A percentile compares a stretch with the other conserved stretches of the same genome.
Conservation (phyloP, 1,140 invertebrate genomes). For the Heliconius eleuchia region DNA sequence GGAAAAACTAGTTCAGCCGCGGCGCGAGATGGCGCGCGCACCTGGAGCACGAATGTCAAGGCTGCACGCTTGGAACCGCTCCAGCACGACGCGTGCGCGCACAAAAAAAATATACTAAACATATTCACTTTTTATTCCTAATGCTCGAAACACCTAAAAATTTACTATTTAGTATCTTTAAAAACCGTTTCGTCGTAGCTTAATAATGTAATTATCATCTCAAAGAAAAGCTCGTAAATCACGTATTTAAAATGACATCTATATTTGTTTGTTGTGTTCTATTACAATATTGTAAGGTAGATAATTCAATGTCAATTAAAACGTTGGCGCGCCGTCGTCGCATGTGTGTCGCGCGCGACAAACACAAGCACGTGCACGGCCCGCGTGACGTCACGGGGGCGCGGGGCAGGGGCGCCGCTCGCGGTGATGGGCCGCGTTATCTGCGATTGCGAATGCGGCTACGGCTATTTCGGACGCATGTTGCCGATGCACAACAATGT, state of each 20-base stretch:
- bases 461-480: conserved; percentile 65
- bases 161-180: neutral
- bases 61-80: conserved; percentile 72
- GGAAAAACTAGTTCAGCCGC: conserved; percentile 66
- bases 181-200: neutral
- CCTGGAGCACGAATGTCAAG: conserved; percentile 79
- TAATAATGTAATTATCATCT: conserved; percentile 13
- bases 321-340: conserved; percentile 57
- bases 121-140: conserved; percentile 7
- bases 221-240: neutral
- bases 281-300: conserved; percentile 53
- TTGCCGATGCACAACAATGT: conserved; percentile 48
- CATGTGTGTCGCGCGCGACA: conserved; percentile 75
- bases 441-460: conserved; percentile 73
- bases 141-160: neutral
- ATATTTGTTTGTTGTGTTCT: conserved; percentile 39
- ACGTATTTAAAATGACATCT: neutral
- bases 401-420: conserved; percentile 44
- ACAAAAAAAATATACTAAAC: conserved; percentile 33
- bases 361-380: conserved; percentile 78
- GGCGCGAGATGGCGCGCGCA: conserved; percentile 61
- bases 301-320: conserved; percentile 76
- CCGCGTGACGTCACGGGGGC: conserved; percentile 69
- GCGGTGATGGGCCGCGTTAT: conserved; percentile 72
- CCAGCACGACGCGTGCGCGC: conserved; percentile 57